Evolutionary conservation across 2,113 vertebrate species (phyloP).

Genomic region (Ptilorrhoa leucosticta): DNA sequence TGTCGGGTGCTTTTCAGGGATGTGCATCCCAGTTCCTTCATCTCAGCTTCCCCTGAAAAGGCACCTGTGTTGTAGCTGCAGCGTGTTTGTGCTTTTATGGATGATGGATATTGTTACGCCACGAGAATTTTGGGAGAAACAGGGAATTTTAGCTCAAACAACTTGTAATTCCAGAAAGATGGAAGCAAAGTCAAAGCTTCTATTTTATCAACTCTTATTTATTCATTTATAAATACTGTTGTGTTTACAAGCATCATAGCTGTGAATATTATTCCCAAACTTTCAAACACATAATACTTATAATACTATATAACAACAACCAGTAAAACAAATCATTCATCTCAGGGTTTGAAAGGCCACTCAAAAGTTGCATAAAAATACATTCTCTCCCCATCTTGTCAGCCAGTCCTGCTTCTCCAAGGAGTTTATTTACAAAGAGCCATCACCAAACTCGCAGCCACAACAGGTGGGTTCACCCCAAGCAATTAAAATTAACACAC

Average conservation of each 20-base stretch:
- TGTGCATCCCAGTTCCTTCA: too few species aligned
- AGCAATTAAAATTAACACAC: slow-evolving; percentile 41
- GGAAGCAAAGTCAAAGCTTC: slow-evolving; percentile 59
- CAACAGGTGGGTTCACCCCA: slow-evolving; percentile 15
- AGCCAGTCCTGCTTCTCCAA: slow-evolving; percentile 55
- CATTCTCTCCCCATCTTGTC: slow-evolving; percentile 72
- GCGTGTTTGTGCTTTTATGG: background rate
- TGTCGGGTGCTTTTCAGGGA: background rate
- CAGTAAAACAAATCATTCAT: slow-evolving; percentile 74
- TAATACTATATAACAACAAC: slow-evolving; percentile 72
- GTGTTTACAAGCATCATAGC: slow-evolving; percentile 80
- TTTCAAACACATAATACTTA: slow-evolving; percentile 76
- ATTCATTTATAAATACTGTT: slow-evolving; percentile 81
- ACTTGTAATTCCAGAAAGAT: background rate
- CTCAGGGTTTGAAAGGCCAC: slow-evolving; percentile 79
- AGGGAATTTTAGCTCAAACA: background rate
- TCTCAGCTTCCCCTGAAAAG: background rate
- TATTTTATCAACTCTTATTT: slow-evolving; percentile 69
- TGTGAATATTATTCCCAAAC: slow-evolving; percentile 77
- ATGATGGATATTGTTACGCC: rapidly evolving
- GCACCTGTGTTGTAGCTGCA: background rate
- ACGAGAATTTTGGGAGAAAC: rapidly evolving
- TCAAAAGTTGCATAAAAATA: slow-evolving; percentile 82
- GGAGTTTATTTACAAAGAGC: slow-evolving; percentile 70
- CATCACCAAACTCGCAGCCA: slow-evolving; percentile 39